These are phyloP conservation scores for Sinodicranocentrus sp. DNA, from an alignment of 2,888 invertebrate species.

Conservation along the genomic window DNA sequence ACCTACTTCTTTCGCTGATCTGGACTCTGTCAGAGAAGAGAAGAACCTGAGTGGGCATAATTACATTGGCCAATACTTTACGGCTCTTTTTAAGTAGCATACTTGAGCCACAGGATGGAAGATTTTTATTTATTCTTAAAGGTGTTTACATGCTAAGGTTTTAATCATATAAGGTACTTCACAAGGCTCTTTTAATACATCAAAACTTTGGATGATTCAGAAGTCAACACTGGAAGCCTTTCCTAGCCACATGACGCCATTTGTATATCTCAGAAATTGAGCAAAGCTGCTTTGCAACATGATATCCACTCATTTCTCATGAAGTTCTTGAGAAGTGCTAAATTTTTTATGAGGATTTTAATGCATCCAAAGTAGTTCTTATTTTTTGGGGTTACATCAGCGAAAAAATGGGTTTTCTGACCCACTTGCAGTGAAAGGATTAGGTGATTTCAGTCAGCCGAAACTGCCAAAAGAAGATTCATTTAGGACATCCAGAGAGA, in stretches of 20 bases:
- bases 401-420: constrained; percentile 11
- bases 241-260: background rate
- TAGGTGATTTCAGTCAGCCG: constrained; percentile 31
- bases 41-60: constrained; percentile 38
- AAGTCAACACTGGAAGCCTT: constrained; percentile 3
- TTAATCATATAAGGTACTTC: too few species aligned
- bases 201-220: too few species aligned
- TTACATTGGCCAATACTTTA: background rate
- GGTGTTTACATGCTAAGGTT: too few species aligned
- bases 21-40: constrained; percentile 6
- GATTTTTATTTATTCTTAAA: too few species aligned
- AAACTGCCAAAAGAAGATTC: constrained; percentile 2
- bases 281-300: background rate
- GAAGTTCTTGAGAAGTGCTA: too few species aligned
- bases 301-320: too few species aligned
- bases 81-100: too few species aligned
- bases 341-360: too few species aligned
- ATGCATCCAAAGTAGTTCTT: too few species aligned
- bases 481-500: constrained; percentile 34
- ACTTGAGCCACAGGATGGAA: too few species aligned
- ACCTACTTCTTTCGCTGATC: constrained; percentile 8
- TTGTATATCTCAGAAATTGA: background rate
- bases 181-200: too few species aligned
- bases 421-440: constrained; percentile 50
- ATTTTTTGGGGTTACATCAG: too few species aligned